Evolutionary conservation across 2,113 vertebrate genomes (phyloP).

Genomic region (Corythaixoides concolor): DNA sequence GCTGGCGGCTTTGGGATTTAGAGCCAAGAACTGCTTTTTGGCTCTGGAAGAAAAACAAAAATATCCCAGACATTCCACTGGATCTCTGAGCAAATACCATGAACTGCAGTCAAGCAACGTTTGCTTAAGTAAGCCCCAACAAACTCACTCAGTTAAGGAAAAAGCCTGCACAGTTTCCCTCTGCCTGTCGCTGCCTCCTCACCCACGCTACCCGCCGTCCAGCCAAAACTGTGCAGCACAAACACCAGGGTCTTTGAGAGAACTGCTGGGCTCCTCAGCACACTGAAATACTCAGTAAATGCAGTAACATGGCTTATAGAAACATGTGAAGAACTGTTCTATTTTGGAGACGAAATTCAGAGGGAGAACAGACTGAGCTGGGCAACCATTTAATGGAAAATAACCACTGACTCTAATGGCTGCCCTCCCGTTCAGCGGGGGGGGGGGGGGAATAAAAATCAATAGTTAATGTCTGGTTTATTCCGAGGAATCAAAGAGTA

Average conservation of each 20-base stretch:
- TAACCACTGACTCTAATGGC: not conserved
- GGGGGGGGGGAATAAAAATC: not conserved
- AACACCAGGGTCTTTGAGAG: slow-evolving; percentile 21
- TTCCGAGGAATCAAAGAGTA: not conserved
- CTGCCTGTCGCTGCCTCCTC: not conserved
- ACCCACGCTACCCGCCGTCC: not conserved
- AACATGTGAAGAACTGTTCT: not conserved
- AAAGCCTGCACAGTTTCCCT: slow-evolving; percentile 21
- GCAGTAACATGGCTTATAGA: not conserved
- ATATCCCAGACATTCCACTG: slow-evolving; percentile 61
- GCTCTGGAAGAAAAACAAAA: slow-evolving; percentile 25
- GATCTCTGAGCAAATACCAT: slow-evolving; percentile 27
- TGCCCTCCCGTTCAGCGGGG: not conserved
- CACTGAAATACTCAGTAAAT: not conserved
- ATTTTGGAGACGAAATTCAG: not conserved
- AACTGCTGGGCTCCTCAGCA: not conserved
- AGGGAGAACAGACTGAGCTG: not conserved
- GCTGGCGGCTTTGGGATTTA: not conserved
- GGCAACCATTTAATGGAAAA: not conserved
- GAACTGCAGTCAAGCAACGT: not conserved
- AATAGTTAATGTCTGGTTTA: not conserved
- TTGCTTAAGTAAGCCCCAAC: slow-evolving; percentile 6
- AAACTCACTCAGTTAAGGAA: slow-evolving; percentile 5
- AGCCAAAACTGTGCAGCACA: not conserved
- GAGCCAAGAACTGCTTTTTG: not conserved